phyloP scores from a whole-genome alignment of 2,113 vertebrate genomes.

The Siniperca knerii region DNA sequence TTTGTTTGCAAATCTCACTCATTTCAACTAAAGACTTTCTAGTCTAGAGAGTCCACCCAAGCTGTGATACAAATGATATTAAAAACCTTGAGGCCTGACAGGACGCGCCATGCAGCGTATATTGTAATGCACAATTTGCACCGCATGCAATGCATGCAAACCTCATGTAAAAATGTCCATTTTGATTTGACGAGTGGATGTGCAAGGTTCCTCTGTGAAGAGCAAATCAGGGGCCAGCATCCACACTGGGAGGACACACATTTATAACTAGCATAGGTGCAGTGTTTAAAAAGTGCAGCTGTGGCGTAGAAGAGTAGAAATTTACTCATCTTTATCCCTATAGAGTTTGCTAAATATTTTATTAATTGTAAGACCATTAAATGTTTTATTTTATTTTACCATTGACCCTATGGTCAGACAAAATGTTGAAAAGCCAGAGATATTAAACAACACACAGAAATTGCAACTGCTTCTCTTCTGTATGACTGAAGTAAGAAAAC shows the following conservation, averaged over 20 bases:
- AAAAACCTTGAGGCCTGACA: constrained; percentile 27
- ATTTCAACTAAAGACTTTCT: neutral
- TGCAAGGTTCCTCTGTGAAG: neutral
- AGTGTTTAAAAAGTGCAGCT: neutral
- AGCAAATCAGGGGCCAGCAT: neutral
- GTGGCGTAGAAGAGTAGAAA: neutral
- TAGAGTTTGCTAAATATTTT: too few species aligned
- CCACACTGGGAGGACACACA: neutral
- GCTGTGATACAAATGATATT: constrained; percentile 61
- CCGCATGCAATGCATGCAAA: constrained; percentile 77
- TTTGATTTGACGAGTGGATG: neutral
- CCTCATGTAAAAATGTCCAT: constrained; percentile 61
- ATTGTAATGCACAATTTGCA: constrained; percentile 43
- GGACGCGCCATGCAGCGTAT: neutral
- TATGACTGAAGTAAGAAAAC: neutral
- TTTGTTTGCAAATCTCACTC: neutral
- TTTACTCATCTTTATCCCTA: neutral
- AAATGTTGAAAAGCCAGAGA: neutral
- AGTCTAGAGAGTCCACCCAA: neutral
- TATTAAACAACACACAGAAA: neutral
- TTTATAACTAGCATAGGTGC: neutral
- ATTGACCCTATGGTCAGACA: too few species aligned
- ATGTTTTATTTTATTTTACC: too few species aligned
- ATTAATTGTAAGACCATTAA: too few species aligned
- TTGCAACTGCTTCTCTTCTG: neutral